Evolutionary conservation across 2,113 vertebrate species (phyloP), one percentile per base, ranked within the genome.

Genomic region (Acinonyx jubatus): DNA sequence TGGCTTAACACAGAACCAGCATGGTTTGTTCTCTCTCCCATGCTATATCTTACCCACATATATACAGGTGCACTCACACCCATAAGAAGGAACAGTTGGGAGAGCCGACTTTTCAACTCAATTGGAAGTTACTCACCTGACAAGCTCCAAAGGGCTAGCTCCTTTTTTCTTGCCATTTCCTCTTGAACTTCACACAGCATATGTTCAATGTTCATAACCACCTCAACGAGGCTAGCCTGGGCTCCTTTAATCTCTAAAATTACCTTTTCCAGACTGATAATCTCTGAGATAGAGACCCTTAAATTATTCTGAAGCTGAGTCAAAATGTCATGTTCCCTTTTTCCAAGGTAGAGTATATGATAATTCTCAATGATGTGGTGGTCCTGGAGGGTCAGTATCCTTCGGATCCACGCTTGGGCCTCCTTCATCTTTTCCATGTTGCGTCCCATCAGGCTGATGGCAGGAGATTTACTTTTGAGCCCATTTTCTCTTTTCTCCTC

Each of bases 101-200:
- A 95, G 50, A 91, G 23, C 11, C 69, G 57, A 74, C 18, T 50
- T 91, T 90, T 23, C 83, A 76, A 50, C 5, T 86, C 79, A 65
- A 78, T 25, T 65, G 66, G 95, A 89, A 88, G 83, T 95, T 97
- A 99, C 98, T 66, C 97, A 98, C 99, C 98, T 3, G 96, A 84
- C 23, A 55, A 91, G 81, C 66, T 84, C 78, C 84, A 98, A 83
- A 96, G 99, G 79, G 65, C 76, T 0, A 4, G 0, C 94, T 98
- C 23, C 83, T 99, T 99, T 90, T 98, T 97, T 41, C 0, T 85
- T 38, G 82, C 91, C 79, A 98, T 98, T 55, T 99, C 66, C 76
- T 96, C 25, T 97, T 99, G 99, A 86, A 99, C 91, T 4, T 27
- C 6, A 94, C 98, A 99, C 50, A 99, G 99, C 97, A 99, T 93